phyloP scores from a whole-genome alignment of 2,797 vertebrate genomes.

The Eulemur mongoz region DNA sequence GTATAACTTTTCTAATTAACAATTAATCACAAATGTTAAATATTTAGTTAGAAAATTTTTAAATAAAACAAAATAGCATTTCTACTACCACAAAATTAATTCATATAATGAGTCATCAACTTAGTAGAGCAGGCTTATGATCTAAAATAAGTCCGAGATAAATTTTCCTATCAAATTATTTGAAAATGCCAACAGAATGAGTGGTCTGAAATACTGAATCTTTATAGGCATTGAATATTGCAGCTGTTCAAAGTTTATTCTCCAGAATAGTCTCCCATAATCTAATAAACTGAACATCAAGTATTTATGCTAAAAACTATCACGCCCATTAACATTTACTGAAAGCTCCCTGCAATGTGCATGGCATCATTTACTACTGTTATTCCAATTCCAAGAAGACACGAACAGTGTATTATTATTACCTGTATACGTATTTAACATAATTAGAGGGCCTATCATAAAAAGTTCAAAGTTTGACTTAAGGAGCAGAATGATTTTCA shows the following conservation, averaged over 20 bases:
- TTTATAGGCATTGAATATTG: neutral
- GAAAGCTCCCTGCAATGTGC: neutral
- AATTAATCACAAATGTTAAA: slow-evolving; percentile 27
- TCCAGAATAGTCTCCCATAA: neutral
- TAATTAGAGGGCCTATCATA: neutral
- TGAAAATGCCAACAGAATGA: neutral
- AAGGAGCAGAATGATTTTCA: neutral
- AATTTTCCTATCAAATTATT: slow-evolving; percentile 18
- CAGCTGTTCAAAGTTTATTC: neutral
- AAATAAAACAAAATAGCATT: slow-evolving; percentile 35
- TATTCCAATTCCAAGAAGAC: neutral
- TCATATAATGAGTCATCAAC: neutral
- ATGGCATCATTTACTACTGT: neutral
- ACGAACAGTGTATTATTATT: neutral
- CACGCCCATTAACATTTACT: neutral
- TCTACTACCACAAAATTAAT: neutral
- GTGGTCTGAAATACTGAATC: neutral
- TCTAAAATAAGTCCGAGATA: slow-evolving; percentile 11
- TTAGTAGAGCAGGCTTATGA: neutral
- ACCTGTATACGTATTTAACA: neutral
- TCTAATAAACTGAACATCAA: slow-evolving; percentile 6
- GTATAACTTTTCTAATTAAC: slow-evolving; percentile 24
- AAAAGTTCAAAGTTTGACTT: neutral
- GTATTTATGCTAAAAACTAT: neutral
- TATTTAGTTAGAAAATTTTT: slow-evolving; percentile 34